Conservation (phyloP, 2,888 invertebrate species). For the Drosophila ezoana region DNA sequence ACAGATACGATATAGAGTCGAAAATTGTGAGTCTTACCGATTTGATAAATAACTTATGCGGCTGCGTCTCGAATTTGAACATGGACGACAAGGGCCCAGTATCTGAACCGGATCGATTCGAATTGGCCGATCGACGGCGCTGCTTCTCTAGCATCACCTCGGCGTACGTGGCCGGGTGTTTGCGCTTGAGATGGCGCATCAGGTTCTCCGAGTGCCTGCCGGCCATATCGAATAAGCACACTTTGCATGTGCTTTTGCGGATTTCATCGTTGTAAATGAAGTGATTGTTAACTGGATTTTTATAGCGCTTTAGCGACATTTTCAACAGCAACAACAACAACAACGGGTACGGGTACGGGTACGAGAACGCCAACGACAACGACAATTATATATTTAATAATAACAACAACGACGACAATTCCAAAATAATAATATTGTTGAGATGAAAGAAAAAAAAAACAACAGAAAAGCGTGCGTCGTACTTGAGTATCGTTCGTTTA, state of each 20-base stretch:
- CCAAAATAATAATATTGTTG: not conserved
- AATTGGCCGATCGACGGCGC: constrained; percentile 26
- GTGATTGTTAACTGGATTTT: constrained; percentile 60
- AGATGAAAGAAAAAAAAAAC: constrained; percentile 10
- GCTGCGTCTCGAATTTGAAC: constrained; percentile 53
- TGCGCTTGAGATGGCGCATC: constrained; percentile 65
- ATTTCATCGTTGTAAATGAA: constrained; percentile 62
- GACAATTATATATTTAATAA: constrained; percentile 3
- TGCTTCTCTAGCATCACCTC: constrained; percentile 44
- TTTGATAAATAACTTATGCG: constrained; percentile 51
- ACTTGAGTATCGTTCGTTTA: constrained; percentile 52
- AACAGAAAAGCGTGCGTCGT: constrained; percentile 46
- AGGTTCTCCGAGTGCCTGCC: constrained; percentile 67
- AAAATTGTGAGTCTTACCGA: constrained; percentile 41
- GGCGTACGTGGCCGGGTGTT: constrained; percentile 50
- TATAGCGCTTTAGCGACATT: constrained; percentile 47
- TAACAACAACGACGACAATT: not conserved
- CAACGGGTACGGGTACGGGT: not conserved
- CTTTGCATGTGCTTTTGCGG: constrained; percentile 62
- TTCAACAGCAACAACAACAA: not conserved
- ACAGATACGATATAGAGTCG: not conserved
- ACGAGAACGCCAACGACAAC: not conserved
- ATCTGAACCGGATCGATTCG: constrained; percentile 34
- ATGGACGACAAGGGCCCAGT: constrained; percentile 46
- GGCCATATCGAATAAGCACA: constrained; percentile 59